Conservation (phyloP, 2,797 vertebrate species). For the Ctenopoma multispine region DNA sequence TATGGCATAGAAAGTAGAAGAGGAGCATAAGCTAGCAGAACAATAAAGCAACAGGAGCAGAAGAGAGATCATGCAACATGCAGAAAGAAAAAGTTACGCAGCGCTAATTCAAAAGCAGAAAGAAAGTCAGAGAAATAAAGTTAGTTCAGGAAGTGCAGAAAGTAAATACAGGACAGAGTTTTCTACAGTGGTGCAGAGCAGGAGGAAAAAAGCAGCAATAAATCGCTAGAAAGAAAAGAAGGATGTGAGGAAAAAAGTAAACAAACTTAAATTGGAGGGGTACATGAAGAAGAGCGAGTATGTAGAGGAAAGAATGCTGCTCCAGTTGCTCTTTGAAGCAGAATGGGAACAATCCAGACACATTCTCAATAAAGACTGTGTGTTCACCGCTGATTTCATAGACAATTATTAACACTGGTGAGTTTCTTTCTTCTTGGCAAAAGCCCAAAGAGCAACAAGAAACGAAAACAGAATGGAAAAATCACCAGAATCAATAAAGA, state of each 20-base stretch:
- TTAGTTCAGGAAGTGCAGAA: background rate
- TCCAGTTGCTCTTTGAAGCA: constrained; percentile 7
- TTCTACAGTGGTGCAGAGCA: background rate
- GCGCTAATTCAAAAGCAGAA: constrained; percentile 9
- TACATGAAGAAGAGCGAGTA: background rate
- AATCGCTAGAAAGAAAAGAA: background rate
- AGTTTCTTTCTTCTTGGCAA: background rate
- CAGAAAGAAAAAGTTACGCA: constrained; percentile 9
- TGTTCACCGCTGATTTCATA: background rate
- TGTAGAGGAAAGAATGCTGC: constrained; percentile 2
- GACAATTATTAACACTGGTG: too few species aligned
- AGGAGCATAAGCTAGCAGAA: background rate
- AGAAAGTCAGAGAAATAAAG: background rate
- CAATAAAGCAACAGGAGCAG: constrained; percentile 1
- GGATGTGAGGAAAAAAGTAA: background rate
- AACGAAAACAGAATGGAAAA: constrained; percentile 14
- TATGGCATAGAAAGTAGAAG: background rate
- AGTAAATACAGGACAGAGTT: background rate
- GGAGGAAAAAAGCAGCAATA: background rate
- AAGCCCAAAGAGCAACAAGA: background rate
- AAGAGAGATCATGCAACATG: constrained; percentile 9
- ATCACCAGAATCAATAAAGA: constrained; percentile 31
- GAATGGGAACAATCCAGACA: constrained; percentile 3
- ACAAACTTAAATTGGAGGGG: background rate
- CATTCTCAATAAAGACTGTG: background rate